phyloP scores from a whole-genome alignment of 2,797 vertebrate species.

The Squalus acanthias region DNA sequence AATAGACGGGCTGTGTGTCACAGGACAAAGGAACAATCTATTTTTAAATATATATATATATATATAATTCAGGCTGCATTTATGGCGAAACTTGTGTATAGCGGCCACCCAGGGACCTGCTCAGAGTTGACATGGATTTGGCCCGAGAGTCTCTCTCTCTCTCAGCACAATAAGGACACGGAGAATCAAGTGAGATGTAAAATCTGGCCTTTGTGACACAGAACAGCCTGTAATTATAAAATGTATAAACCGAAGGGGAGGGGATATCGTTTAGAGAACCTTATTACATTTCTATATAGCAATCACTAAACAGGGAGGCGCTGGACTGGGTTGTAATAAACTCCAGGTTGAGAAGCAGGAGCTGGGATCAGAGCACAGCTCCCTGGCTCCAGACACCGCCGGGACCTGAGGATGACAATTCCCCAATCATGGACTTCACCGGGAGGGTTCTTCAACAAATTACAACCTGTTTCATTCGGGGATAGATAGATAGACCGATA shows the following conservation, averaged over 20 bases:
- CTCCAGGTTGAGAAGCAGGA: background rate
- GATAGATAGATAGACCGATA: background rate
- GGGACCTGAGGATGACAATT: background rate
- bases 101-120: background rate
- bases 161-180: background rate
- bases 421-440: background rate
- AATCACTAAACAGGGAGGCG: background rate
- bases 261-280: background rate
- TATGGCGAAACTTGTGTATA: background rate
- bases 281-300: background rate
- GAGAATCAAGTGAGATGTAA: background rate
- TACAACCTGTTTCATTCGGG: no score
- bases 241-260: background rate
- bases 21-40: background rate
- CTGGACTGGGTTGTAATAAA: background rate
- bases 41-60: background rate
- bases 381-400: background rate
- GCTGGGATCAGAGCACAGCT: background rate
- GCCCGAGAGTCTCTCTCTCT: background rate
- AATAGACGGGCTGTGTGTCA: background rate
- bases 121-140: background rate
- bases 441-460: background rate
- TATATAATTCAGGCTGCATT: conserved; percentile 10
- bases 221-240: background rate
- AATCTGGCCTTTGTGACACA: background rate